Evolutionary conservation across 2,113 vertebrate species (phyloP).

Genomic region (Urocitellus parryii): DNA sequence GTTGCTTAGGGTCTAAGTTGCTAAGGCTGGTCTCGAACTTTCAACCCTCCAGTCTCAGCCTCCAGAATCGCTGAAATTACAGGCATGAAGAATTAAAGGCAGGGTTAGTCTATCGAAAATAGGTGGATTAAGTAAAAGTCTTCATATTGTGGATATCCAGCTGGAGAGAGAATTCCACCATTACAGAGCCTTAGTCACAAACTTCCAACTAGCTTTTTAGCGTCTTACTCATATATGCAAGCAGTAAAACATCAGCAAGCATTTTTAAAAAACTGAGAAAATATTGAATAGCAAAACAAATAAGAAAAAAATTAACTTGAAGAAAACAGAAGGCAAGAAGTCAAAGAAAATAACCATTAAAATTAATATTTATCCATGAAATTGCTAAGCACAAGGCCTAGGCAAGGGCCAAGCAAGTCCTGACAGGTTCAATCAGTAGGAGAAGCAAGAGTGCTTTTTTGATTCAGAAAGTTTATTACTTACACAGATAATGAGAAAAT

Average conservation of each 20-base stretch:
- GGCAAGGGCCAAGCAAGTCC: background rate
- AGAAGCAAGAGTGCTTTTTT: background rate
- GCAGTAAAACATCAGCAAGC: background rate
- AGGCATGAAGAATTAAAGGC: background rate
- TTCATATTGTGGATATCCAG: background rate
- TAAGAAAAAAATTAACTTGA: conserved; percentile 8
- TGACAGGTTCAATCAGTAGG: background rate
- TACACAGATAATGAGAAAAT: background rate
- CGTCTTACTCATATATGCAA: background rate
- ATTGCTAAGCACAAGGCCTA: background rate
- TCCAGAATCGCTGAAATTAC: too few species aligned
- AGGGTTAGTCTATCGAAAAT: background rate
- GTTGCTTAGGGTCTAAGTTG: too few species aligned
- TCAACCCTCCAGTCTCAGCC: too few species aligned
- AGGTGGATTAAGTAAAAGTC: background rate
- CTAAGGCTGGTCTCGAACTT: too few species aligned
- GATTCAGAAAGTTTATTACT: background rate
- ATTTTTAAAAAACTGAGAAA: background rate
- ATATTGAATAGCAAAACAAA: background rate
- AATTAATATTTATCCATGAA: background rate
- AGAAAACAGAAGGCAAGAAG: conserved; percentile 22
- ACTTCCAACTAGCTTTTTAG: background rate
- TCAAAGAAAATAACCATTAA: background rate
- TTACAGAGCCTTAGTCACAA: background rate
- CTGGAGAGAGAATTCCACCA: background rate